Evolutionary conservation across 2,888 invertebrate genomes (phyloP), one percentile per base, ranked within the genome.

Genomic region (Eilema griseolum): DNA sequence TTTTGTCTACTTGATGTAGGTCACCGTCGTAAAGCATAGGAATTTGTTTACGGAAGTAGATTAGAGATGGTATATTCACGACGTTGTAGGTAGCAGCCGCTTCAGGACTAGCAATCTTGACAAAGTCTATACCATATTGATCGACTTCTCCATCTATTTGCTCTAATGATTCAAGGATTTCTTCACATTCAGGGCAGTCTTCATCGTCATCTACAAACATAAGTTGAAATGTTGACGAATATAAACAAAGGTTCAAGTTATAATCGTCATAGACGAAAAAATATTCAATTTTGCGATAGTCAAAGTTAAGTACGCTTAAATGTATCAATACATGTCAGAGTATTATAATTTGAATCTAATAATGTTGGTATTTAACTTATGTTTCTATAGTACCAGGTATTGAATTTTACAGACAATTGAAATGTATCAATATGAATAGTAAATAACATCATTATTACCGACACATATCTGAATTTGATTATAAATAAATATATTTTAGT

Each of bases 81-180:
- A 99, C 96, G 81, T 97, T 97, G 89, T 98, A 98, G 83, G 97
- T 97, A 56, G 97, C 97, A 16, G 98, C 98, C 3, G 98, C 97
- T 82, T 98, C 97, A 0, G 96, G 95, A 85, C 98, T 98, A 61
- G 97, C 97, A 69, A 99, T 98, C 91, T 99, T 99, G 0, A 99
- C 98, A 91, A 99, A 99, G 90, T 99, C 98, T 80, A 99, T 98
- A n/a, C 98, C 98, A 88, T 97, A 98, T 83, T 97, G 96, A 91
- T 99, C 98, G 0, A 98, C 98, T 94, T 99, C 99, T 46, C 98
- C 98, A 86, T 99, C 99, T 80, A 99, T 99, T 89, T 98, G 97
- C 92, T 99, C 99, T 59, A 99, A 92, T 74, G 98, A 97, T 89
- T 98, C 98, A 62, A 99, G 95, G 69, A 99, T 98, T 88, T 98